Evolutionary conservation across 2,113 vertebrate genomes (phyloP).

Genomic region (Nycticorax nycticorax): DNA sequence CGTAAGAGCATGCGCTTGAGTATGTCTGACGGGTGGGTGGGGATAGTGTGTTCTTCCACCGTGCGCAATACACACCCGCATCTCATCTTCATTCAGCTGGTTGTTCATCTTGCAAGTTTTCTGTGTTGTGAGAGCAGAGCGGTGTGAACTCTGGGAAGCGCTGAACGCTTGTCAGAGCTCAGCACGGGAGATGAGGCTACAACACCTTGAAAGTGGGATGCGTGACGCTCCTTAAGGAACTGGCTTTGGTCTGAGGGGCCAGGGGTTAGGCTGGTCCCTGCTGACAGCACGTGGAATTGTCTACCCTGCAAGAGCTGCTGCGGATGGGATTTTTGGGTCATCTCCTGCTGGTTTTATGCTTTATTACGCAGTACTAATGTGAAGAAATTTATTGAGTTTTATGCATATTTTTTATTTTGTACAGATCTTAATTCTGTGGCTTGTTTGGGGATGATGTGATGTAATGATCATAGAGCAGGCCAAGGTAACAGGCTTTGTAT

Average conservation of each 20-base stretch:
- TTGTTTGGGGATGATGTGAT: slow-evolving; percentile 66
- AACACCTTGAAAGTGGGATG: neutral
- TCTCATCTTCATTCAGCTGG: neutral
- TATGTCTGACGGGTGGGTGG: neutral
- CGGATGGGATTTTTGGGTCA: slow-evolving; percentile 9
- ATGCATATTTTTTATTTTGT: slow-evolving; percentile 66
- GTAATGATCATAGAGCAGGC: slow-evolving; percentile 56
- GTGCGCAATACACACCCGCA: neutral
- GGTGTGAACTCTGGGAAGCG: neutral
- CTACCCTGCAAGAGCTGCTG: slow-evolving; percentile 9
- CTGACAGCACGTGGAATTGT: neutral
- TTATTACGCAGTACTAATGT: slow-evolving; percentile 65
- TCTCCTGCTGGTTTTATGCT: slow-evolving; percentile 37
- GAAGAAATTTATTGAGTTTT: slow-evolving; percentile 49
- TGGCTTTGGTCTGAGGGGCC: neutral
- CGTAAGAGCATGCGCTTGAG: neutral
- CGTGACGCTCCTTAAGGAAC: neutral
- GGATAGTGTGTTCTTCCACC: neutral
- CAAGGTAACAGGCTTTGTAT: slow-evolving; percentile 70
- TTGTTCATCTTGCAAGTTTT: neutral
- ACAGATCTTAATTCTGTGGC: slow-evolving; percentile 65
- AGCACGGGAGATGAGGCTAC: neutral
- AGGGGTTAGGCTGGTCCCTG: neutral
- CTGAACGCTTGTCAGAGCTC: neutral
- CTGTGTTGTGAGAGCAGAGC: neutral